These are phyloP conservation scores for Salvelinus sp. DNA, from an alignment of 2,113 vertebrate genomes.

Conservation along the genomic window DNA sequence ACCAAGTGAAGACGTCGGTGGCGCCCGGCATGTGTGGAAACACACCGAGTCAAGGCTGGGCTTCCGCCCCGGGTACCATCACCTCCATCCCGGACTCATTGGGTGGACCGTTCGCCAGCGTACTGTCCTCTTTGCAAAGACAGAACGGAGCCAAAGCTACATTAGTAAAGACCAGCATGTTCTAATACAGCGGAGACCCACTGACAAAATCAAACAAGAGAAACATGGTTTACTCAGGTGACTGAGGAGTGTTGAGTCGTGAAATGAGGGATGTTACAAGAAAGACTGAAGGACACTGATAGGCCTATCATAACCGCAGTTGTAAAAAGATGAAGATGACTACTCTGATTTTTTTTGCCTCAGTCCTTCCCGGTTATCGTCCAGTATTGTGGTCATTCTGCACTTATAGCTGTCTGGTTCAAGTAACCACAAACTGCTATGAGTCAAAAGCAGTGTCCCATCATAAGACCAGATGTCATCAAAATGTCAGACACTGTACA, in stretches of 20 bases:
- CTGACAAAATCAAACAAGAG: conserved; percentile 17
- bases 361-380: conserved; percentile 33
- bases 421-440: not conserved
- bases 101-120: conserved; percentile 93
- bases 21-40: conserved; percentile 77
- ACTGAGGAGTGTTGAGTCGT: conserved; percentile 52
- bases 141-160: conserved; percentile 94
- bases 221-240: conserved; percentile 34
- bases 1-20: conserved; percentile 77
- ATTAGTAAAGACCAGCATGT: conserved; percentile 94
- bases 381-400: conserved; percentile 33
- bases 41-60: conserved; percentile 87
- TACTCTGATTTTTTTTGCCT: conserved; percentile 46
- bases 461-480: conserved; percentile 6
- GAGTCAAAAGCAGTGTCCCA: conserved; percentile 25
- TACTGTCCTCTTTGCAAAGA: conserved; percentile 95
- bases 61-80: conserved; percentile 86
- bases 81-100: conserved; percentile 94
- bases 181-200: conserved; percentile 72
- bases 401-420: conserved; percentile 6
- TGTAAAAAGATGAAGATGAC: conserved; percentile 40
- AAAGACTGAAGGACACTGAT: conserved; percentile 55
- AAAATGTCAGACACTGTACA: conserved; percentile 25
- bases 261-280: conserved; percentile 33
- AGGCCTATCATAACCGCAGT: conserved; percentile 17